Conservation (phyloP, 2,888 invertebrate species). For the Oscheius sp. region DNA sequence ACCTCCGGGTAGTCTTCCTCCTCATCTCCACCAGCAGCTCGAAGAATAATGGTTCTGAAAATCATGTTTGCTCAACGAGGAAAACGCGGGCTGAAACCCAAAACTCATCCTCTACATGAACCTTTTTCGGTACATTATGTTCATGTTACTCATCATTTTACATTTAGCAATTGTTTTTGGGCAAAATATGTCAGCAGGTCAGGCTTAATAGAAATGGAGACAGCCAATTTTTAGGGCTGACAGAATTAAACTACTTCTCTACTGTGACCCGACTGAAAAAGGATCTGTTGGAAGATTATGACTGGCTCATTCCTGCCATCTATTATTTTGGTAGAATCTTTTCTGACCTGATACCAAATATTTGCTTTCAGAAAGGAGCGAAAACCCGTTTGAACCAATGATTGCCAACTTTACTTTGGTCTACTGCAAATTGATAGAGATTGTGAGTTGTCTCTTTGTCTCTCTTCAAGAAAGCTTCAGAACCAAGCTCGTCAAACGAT, state of each 20-base stretch:
- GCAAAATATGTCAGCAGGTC: too few relatives aligned
- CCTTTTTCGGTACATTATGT: too few relatives aligned
- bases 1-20: conserved; percentile 21
- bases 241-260: too few relatives aligned
- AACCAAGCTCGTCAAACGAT: not conserved
- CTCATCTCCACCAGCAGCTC: conserved; percentile 28
- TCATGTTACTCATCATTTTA: too few relatives aligned
- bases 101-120: too few relatives aligned
- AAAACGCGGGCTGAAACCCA: too few relatives aligned
- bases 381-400: too few relatives aligned
- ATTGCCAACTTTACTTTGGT: not conserved
- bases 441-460: not conserved
- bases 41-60: conserved; percentile 22
- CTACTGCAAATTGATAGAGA: not conserved
- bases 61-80: too few relatives aligned
- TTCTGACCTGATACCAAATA: not conserved
- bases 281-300: not conserved
- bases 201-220: too few relatives aligned
- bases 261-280: not conserved
- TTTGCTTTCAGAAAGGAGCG: not conserved
- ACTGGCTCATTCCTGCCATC: not conserved
- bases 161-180: too few relatives aligned
- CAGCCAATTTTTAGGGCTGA: too few relatives aligned
- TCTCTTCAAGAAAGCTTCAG: not conserved
- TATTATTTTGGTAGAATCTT: not conserved